Percentiles rank a stretch among this genome's conserved stretches.
These are phyloP conservation scores for Etheostoma spectabile DNA, from an alignment of 2,113 vertebrate genomes.

Conservation along the genomic window DNA sequence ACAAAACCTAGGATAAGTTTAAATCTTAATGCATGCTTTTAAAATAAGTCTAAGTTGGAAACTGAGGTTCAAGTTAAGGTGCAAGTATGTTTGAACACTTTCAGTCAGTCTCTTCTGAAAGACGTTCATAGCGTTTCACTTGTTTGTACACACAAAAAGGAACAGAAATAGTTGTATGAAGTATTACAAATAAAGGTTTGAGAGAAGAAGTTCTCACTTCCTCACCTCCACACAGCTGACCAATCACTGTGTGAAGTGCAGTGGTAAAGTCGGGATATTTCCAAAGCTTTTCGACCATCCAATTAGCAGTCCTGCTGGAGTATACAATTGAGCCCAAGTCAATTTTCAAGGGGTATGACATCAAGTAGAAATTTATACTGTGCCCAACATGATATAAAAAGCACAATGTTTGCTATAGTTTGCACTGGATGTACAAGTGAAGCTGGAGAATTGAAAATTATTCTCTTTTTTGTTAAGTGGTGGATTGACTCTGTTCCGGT, in stretches of 20 bases:
- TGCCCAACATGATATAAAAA: not conserved
- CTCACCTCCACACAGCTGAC: not conserved
- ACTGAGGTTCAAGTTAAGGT: not conserved
- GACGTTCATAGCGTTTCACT: not conserved
- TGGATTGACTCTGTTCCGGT: conserved; percentile 35
- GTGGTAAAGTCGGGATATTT: too few species aligned
- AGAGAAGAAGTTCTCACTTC: not conserved
- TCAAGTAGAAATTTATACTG: not conserved
- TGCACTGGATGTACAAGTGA: not conserved
- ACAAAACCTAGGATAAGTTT: not conserved
- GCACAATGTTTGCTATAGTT: not conserved
- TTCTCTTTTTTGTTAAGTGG: conserved; percentile 31
- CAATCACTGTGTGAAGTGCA: not conserved
- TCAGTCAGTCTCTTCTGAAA: not conserved
- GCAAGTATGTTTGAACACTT: not conserved
- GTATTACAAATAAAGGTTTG: not conserved
- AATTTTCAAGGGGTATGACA: not conserved
- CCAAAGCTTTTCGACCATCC: not conserved
- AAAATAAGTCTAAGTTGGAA: not conserved
- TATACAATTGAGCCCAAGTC: not conserved
- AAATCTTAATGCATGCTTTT: not conserved
- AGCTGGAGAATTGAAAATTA: not conserved
- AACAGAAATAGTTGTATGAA: not conserved
- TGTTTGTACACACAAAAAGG: not conserved
- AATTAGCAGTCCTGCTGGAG: not conserved